These are phyloP conservation scores for Protosalanx chinensis DNA, from an alignment of 2,797 vertebrate species.

Conservation along the genomic window DNA sequence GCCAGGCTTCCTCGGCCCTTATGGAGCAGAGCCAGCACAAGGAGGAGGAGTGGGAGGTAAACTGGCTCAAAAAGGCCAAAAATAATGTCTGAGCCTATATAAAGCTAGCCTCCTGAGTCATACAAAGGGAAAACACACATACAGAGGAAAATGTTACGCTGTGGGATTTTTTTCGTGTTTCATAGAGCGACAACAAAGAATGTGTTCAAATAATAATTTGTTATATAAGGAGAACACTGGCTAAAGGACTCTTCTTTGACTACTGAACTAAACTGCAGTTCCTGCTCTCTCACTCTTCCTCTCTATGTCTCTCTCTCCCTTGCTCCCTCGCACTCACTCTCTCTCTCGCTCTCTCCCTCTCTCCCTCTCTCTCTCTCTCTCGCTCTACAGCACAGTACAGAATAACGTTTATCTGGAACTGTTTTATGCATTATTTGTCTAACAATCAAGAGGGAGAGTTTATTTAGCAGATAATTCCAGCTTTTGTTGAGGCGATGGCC, in stretches of 20 bases:
- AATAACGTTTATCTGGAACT: slow-evolving; percentile 68
- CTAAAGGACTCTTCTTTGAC: slow-evolving; percentile 25
- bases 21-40: slow-evolving; percentile 62
- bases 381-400: slow-evolving; percentile 39
- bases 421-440: slow-evolving; percentile 73
- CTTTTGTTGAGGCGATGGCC: slow-evolving; percentile 70
- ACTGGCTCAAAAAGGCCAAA: slow-evolving; percentile 52
- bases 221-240: slow-evolving; percentile 45
- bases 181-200: slow-evolving; percentile 39
- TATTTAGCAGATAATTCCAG: slow-evolving; percentile 74
- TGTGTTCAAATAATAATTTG: slow-evolving; percentile 44
- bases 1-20: slow-evolving; percentile 73
- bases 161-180: slow-evolving; percentile 16
- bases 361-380: slow-evolving; percentile 24
- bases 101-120: slow-evolving; percentile 60
- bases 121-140: slow-evolving; percentile 44
- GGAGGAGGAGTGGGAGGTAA: slow-evolving; percentile 40
- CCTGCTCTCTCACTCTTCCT: no score
- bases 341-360: no score
- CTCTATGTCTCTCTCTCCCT: no score
- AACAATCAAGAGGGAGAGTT: slow-evolving; percentile 71
- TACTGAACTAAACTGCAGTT: not conserved
- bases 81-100: slow-evolving; percentile 65
- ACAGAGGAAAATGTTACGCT: slow-evolving; percentile 39
- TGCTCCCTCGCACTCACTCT: no score